Percentiles rank a stretch among this genome's conserved stretches.
phyloP scores from a whole-genome alignment of 2,113 vertebrate species.

The Odocoileus virginianus region DNA sequence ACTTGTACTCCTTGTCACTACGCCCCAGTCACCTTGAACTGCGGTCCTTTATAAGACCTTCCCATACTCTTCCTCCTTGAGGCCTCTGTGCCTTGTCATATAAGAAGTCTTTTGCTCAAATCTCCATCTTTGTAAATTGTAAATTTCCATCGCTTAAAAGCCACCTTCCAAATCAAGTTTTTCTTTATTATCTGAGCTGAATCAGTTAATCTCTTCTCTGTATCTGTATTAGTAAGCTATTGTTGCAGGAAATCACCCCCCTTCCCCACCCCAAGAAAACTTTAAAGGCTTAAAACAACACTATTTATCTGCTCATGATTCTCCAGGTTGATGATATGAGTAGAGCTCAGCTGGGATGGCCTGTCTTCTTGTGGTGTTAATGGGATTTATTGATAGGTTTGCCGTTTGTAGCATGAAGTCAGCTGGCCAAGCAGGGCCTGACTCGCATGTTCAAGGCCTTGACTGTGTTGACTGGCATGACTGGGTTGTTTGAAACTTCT shows the following conservation, averaged over 20 bases:
- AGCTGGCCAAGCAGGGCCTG: neutral
- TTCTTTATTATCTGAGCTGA: neutral
- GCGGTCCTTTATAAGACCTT: neutral
- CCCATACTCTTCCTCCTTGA: neutral
- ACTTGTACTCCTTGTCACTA: rapidly evolving
- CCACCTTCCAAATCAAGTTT: neutral
- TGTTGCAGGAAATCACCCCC: neutral
- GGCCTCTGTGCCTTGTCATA: neutral
- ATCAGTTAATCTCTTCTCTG: neutral
- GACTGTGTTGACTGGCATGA: neutral
- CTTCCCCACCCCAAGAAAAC: neutral
- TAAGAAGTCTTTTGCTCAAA: neutral
- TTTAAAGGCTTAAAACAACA: neutral
- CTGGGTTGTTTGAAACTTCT: neutral
- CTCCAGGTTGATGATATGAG: neutral
- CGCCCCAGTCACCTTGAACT: neutral
- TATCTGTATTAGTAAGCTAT: neutral
- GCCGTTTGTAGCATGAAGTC: neutral
- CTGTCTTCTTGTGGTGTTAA: neutral
- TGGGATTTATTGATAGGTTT: neutral
- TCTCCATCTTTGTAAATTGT: neutral
- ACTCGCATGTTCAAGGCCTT: neutral
- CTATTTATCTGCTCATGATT: neutral
- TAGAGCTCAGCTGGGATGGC: neutral
- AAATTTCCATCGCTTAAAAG: neutral